Percentiles rank a stretch among this genome's conserved stretches.
These are phyloP conservation scores for Entosphenus tridentatus DNA, from an alignment of 2,113 vertebrate genomes.

Conservation along the genomic window DNA sequence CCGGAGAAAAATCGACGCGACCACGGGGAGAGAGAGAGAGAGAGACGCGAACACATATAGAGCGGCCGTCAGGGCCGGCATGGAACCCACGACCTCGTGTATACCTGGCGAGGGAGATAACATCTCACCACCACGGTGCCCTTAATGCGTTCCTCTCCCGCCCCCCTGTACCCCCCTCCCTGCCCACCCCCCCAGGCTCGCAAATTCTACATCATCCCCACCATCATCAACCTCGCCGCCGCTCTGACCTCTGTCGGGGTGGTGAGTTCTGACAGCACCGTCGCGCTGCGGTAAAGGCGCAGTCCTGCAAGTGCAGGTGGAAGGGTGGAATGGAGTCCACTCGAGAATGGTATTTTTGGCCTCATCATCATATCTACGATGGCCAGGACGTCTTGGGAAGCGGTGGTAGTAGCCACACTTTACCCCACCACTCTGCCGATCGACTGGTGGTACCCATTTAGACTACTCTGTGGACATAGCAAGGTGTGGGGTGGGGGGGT, in stretches of 20 bases:
- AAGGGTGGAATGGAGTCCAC: neutral
- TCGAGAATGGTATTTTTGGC: neutral
- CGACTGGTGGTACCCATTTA: too few relatives aligned
- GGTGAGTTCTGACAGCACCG: slow-evolving; percentile 25
- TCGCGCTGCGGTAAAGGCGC: neutral
- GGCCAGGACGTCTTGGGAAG: neutral
- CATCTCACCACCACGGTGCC: too few relatives aligned
- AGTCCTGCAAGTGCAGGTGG: neutral
- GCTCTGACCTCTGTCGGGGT: slow-evolving; percentile 63
- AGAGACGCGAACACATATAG: neutral
- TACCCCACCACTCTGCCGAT: too few relatives aligned
- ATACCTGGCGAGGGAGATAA: too few relatives aligned
- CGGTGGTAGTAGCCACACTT: too few relatives aligned
- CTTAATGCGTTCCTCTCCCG: neutral
- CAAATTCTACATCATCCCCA: slow-evolving; percentile 61
- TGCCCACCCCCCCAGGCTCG: slow-evolving; percentile 31
- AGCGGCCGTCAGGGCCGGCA: too few relatives aligned
- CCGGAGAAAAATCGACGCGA: neutral
- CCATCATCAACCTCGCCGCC: slow-evolving; percentile 58
- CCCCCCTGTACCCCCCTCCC: neutral
- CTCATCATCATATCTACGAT: neutral
- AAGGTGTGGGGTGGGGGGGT: too few relatives aligned
- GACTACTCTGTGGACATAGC: too few relatives aligned
- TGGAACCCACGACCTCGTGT: too few relatives aligned
- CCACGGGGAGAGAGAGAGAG: neutral